Base-by-base conservation (phyloP, 2,888 invertebrate genomes). In the Oegoconia quadripuncta region DNA sequence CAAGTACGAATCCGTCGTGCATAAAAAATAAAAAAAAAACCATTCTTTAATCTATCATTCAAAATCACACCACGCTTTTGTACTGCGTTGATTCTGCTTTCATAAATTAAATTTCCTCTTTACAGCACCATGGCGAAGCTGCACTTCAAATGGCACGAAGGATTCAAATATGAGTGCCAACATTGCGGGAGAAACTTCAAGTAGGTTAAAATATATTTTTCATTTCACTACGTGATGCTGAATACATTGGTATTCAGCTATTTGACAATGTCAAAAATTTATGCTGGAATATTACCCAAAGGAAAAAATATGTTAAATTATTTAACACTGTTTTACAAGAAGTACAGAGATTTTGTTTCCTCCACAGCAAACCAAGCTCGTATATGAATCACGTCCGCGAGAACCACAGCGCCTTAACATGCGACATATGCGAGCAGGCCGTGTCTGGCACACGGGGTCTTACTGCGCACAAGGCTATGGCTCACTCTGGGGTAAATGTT, bases 81-180 rank as follows among this genome's bases (percentile, higher is more conserved):
- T n/a, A n/a, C n/a, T n/a, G n/a, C n/a, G n/a, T n/a, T n/a, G n/a
- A n/a, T n/a, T n/a, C 7, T n/a, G 16, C n/a, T 8, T 17, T 17
- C 14, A 16, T 15, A 15, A 11, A 13, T 30, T 2, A 1, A 9
- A 11, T 3, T 31, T 1, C 25, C 18, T 33, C 34, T 7, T 37
- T 13, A 25, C 55, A 72, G 65, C 1, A 62, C 72, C 15, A 51
- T 65, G 3, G 83, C 83, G 0, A 69, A 64, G 6, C 76, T 78
- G 11, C 84, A 84, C 37, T 42, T 55, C 0, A 59, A 64, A 17
- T 82, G 79, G 82, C 84, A 83, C 18, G 55, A 48, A 5, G 84
- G 84, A 0, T 61, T 60, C 11, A 64, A 46, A 0, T 83, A 69
- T 25, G 45, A 47, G 0, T 86, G 84, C 32, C 64, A 73, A 3